Base-by-base conservation (phyloP, 2,888 invertebrate species). In the Eupithecia tripunctaria region DNA sequence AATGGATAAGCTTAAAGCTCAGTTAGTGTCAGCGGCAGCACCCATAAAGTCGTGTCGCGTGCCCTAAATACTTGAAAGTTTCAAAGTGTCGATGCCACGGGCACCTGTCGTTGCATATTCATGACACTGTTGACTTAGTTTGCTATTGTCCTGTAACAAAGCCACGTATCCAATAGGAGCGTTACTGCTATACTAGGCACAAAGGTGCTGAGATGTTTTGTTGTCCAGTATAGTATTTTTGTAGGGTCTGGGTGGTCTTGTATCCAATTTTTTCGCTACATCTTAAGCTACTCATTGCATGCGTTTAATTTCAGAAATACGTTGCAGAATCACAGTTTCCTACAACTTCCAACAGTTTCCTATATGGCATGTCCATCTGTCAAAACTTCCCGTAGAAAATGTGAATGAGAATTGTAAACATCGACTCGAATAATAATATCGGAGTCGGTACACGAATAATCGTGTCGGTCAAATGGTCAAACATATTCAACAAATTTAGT, bases 91-190 rank as follows among this genome's bases (percentile, higher is more conserved):
- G 67, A 60, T 62, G 71, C 72, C 64, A 21, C 51, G 38, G 56
- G 73, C 75, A 78, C 79, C 77, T 79, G 76, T 59, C 74, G 65
- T 73, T 78, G 74, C 76, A 79, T 79, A 79, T 79, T 77, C 76
- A 79, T 79, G 68, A 14, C 68, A 43, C 69, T 71, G 70, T 77
- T 68, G 72, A 76, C 73, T 73, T 74, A 75, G 75, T 74, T 68
- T 72, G 69, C 71, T 73, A 76, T 79, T 77, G 79, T 79, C 29
- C 68, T 14, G 41, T 29, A 60, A 78, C 79, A 77, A 76, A 70
- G 75, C 72, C 60, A 41, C 43, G 18, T 32, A 15, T 71, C 63
- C 43, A 71, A 71, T 56, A 69, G 68, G 27, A 63, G 12, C 59
- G 69, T 36, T 66, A 56, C 67, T 27, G 27, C 29, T 65, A 10